Percentiles rank a stretch among this genome's conserved stretches.
phyloP scores from a whole-genome alignment of 1,140 invertebrate genomes.

The Drosophila repleta region DNA sequence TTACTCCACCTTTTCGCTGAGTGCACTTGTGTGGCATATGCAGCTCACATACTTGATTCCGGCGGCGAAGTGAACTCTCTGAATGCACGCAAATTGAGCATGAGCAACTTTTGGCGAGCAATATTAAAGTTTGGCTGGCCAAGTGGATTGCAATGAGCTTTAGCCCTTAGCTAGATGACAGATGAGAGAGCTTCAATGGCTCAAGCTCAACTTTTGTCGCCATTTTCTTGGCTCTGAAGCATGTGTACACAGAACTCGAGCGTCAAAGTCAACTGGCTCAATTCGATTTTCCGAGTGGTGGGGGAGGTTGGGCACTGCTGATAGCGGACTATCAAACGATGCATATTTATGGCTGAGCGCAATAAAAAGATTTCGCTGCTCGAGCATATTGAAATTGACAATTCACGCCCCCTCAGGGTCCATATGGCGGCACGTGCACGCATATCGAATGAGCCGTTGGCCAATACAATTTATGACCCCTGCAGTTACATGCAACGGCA shows the following conservation, averaged over 20 bases:
- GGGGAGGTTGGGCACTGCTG: constrained; percentile 30
- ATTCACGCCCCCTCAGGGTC: not conserved
- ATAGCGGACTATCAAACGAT: constrained; percentile 9
- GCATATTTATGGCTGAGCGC: constrained; percentile 36
- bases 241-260: too few species aligned
- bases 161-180: not conserved
- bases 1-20: constrained; percentile 2
- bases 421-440: constrained; percentile 20
- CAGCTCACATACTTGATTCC: not conserved
- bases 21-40: not conserved
- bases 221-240: too few species aligned
- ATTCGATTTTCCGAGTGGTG: not conserved
- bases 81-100: constrained; percentile 6
- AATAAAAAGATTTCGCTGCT: constrained; percentile 46
- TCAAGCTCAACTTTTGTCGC: constrained; percentile 30
- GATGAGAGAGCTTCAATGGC: not conserved
- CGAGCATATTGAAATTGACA: constrained; percentile 44
- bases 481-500: constrained; percentile 5
- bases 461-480: constrained; percentile 19
- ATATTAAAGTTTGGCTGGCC: not conserved
- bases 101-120: not conserved
- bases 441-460: constrained; percentile 4
- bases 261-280: too few species aligned
- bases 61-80: not conserved
- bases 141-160: not conserved